Base-by-base conservation (phyloP, 2,797 vertebrate species). In the Acanthopagrus latus region DNA sequence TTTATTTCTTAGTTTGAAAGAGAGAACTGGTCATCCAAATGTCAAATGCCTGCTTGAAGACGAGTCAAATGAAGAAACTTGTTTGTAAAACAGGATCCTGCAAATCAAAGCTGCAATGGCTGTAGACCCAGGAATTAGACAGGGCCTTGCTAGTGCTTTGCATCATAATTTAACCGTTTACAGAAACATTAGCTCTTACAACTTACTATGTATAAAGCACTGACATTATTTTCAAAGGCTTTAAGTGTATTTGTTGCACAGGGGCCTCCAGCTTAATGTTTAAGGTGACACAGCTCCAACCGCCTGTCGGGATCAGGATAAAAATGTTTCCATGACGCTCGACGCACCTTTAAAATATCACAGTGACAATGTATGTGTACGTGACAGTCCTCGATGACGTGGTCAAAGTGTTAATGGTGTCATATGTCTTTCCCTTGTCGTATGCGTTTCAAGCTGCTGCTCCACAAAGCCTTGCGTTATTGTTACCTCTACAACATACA, bases 251-350 rank as follows among this genome's bases (percentile, higher is more conserved):
- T 23, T 62, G 18, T 44, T 58, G 14, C 18, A 18, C 27, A 13
- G 23, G 10, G 11, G 16, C 2, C 4, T 71, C 5, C 21, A 16
- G 52, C 27, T 74, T 47, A 54, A 64, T 44, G 51, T 82, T 76
- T 64, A 67, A 59, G 23, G 64, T 60, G 48, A 38, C 25, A 29
- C 46, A 11, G 50, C 80, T 47, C 48, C 56, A 64, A 2, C 17
- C 29, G 33, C 21, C 25, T 64, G 44, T 44, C 25, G 10, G 84
- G 83, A 82, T 81, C 75, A 60, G 58, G 77, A 54, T 67, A 67
- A 59, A 66, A 78, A 71, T 78, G 78, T 83, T 85, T 91, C 86
- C 88, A 55, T 91, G 80, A 91, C 83, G 80, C 75, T 52, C 12
- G 65, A 64, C 71, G 70, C 67, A 69, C 71, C 68, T 60, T 56